Evolutionary conservation across 1,140 invertebrate genomes (phyloP), one percentile per base, ranked within the genome.

Genomic region (Neuroterus valhalla): DNA sequence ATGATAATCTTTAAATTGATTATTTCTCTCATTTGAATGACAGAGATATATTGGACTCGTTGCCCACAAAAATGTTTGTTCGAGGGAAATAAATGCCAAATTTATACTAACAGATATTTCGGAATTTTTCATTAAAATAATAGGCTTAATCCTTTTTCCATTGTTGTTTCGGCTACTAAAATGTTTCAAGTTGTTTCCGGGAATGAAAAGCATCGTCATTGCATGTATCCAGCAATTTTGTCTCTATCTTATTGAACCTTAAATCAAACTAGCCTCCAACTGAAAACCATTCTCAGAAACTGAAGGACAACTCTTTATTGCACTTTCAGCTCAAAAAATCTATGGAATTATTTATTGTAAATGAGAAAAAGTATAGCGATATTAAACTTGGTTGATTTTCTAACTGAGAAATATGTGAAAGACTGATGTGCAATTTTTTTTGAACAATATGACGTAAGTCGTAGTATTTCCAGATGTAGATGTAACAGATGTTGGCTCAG

Each of bases 231-330:
- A 38, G 17, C 21, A 50, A 31, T 62, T 62, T 31, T 26, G 55
- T 62, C 6, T 55, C 31, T 62, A 62, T 62, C 26, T 62, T 15
- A n/a, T 15, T 31, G 31, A 14, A n/a, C 55, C 55, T 62, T 62
- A 23, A 62, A 62, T 26, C n/a, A 62, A 62, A 38, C 55, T 62
- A 62, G 55, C n/a, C 31, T 26, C n/a, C 23, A 62, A 62, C 23
- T 62, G 21, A 23, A 14, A 55, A 55, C 21, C 23, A 55, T 11
- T 2, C 5, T 55, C 10, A 23, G 4, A 55, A 55, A 55, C 15
- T 23, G 3, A 26, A 55, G 14, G 52, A 15, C 21, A 5, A 8
- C 1, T 38, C 10, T 38, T 5, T 38, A 38, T 38, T 38, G 31
- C 31, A 8, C 10, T 38, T 38, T 38, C 31, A 38, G 31, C 8